Percentiles rank a stretch among this genome's conserved stretches.
Evolutionary conservation across 2,797 vertebrate genomes (phyloP).

Genomic region (Rallus crepitans): DNA sequence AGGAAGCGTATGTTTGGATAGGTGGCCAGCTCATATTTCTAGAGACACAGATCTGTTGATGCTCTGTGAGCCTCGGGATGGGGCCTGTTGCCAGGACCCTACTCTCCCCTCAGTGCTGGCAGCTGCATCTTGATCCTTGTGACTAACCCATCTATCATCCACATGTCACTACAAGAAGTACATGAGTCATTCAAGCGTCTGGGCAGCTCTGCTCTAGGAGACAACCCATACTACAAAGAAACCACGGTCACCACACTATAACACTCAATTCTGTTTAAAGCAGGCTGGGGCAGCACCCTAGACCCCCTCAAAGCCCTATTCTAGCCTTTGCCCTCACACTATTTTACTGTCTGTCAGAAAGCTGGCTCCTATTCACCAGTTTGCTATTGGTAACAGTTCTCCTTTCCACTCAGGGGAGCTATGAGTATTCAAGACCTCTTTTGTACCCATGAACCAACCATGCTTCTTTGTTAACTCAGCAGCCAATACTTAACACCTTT

Average conservation of each 20-base stretch:
- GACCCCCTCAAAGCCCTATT: neutral
- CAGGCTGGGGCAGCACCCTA: neutral
- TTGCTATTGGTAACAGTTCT: neutral
- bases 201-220: neutral
- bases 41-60: slow-evolving; percentile 11
- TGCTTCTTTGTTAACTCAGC: neutral
- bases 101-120: neutral
- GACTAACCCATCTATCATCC: neutral
- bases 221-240: neutral
- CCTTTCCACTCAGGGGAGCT: neutral
- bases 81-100: slow-evolving; percentile 17
- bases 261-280: neutral
- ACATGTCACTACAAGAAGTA: neutral
- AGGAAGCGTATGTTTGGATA: neutral
- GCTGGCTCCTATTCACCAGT: neutral
- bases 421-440: neutral
- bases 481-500: neutral
- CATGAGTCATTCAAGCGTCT: neutral
- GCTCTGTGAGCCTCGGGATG: neutral
- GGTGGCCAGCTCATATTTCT: slow-evolving; percentile 3
- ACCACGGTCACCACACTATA: rapidly evolving
- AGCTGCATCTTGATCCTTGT: neutral
- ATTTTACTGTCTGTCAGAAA: neutral
- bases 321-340: neutral
- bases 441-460: neutral